Conservation (phyloP, 2,888 invertebrate species). For the Ophion ellenae region DNA sequence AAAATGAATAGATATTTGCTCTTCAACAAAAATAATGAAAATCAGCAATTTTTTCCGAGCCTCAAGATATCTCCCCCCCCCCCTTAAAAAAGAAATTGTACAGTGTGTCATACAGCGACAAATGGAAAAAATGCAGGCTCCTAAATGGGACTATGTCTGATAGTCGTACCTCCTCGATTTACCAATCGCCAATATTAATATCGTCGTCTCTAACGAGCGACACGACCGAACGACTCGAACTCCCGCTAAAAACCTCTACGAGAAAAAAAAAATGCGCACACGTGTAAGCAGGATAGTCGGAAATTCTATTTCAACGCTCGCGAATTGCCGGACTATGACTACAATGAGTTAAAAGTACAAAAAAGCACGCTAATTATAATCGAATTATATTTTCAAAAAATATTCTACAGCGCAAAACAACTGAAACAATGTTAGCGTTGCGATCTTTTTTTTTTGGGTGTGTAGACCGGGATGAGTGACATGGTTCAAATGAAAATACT, state of each 20-base stretch:
- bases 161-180: not conserved
- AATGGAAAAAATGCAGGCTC: not conserved
- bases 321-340: constrained; percentile 16
- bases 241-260: not conserved
- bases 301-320: not conserved
- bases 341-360: too few relatives aligned
- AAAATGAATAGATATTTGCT: too few relatives aligned
- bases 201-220: not conserved
- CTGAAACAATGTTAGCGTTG: constrained; percentile 9
- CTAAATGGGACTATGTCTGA: not conserved
- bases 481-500: constrained; percentile 13
- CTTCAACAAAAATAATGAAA: too few relatives aligned
- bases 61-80: too few relatives aligned
- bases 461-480: not conserved
- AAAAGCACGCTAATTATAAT: constrained; percentile 22
- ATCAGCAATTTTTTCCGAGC: too few relatives aligned
- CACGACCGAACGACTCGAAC: not conserved
- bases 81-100: too few relatives aligned
- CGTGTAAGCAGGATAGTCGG: not conserved
- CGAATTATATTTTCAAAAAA: constrained; percentile 30
- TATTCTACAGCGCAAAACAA: constrained; percentile 40
- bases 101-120: too few relatives aligned
- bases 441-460: not conserved
- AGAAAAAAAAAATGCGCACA: constrained; percentile 8
- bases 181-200: not conserved